Conservation (phyloP, 2,888 invertebrate genomes). For the Orgyia antiqua region DNA sequence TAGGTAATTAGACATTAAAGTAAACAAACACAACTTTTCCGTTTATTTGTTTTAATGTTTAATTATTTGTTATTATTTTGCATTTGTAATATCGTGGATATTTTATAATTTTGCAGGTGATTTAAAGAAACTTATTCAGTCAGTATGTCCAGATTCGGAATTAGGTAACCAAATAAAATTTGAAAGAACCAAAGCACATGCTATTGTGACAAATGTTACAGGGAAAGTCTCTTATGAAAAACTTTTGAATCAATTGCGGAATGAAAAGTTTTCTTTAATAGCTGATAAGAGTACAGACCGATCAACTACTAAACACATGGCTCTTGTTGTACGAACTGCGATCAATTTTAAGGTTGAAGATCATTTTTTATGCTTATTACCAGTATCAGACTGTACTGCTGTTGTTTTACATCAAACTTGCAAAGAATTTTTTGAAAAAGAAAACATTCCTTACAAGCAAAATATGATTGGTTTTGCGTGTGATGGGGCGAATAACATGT, state of each 20-base stretch:
- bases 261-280: background rate
- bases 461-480: slow-evolving; percentile 17
- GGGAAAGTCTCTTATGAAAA: background rate
- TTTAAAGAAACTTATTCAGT: background rate
- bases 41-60: too few relatives aligned
- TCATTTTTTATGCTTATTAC: background rate
- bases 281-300: slow-evolving; percentile 22
- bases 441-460: slow-evolving; percentile 15
- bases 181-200: slow-evolving; percentile 16
- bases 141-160: background rate
- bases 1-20: too few relatives aligned
- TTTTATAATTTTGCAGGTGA: background rate
- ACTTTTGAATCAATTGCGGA: background rate
- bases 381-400: background rate
- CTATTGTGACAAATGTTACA: slow-evolving; percentile 13
- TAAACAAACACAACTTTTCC: too few relatives aligned
- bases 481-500: slow-evolving; percentile 19
- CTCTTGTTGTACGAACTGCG: slow-evolving; percentile 15
- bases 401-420: background rate
- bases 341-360: background rate
- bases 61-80: too few relatives aligned
- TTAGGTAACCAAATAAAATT: slow-evolving; percentile 9
- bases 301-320: slow-evolving; percentile 20
- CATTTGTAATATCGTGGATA: too few relatives aligned
- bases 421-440: background rate